Percentiles rank a stretch among this genome's conserved stretches.
Conservation (phyloP, 1,140 invertebrate genomes). For the Megalonaias nervosa region DNA sequence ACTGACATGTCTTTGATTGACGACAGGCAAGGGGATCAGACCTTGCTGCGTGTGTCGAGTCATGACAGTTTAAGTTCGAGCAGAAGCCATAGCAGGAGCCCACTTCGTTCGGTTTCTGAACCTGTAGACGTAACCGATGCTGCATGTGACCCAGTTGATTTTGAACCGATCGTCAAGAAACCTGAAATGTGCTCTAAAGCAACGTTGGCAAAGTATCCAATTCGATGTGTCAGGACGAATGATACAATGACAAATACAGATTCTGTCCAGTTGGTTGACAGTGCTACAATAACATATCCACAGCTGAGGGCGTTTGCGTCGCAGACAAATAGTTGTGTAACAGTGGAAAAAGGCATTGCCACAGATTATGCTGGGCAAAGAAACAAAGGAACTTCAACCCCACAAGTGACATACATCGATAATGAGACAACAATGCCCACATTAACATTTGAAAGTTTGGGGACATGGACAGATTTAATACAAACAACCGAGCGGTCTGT, state of each 20-base stretch:
- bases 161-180: constrained; percentile 8
- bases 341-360: constrained; percentile 31
- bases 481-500: constrained; percentile 57
- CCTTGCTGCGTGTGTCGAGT: constrained; percentile 5
- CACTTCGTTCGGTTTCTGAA: constrained; percentile 33
- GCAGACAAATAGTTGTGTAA: constrained; percentile 42
- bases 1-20: constrained; percentile 53
- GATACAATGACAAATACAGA: constrained; percentile 35
- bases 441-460: constrained; percentile 38
- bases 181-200: constrained; percentile 25
- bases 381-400: constrained; percentile 49
- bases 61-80: constrained; percentile 33
- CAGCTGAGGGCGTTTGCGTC: constrained; percentile 34
- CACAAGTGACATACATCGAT: constrained; percentile 40
- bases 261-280: constrained; percentile 15
- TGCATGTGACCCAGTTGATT: constrained; percentile 39
- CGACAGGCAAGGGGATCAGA: constrained; percentile 30
- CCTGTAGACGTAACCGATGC: constrained; percentile 27
- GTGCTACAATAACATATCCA: constrained; percentile 36
- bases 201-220: constrained; percentile 30
- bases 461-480: constrained; percentile 53
- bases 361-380: constrained; percentile 54
- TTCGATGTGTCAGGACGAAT: constrained; percentile 15
- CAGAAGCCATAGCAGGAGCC: constrained; percentile 30
- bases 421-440: constrained; percentile 48